These are phyloP conservation scores for Apeltes quadracus DNA, from an alignment of 2,113 vertebrate species.

Conservation along the genomic window DNA sequence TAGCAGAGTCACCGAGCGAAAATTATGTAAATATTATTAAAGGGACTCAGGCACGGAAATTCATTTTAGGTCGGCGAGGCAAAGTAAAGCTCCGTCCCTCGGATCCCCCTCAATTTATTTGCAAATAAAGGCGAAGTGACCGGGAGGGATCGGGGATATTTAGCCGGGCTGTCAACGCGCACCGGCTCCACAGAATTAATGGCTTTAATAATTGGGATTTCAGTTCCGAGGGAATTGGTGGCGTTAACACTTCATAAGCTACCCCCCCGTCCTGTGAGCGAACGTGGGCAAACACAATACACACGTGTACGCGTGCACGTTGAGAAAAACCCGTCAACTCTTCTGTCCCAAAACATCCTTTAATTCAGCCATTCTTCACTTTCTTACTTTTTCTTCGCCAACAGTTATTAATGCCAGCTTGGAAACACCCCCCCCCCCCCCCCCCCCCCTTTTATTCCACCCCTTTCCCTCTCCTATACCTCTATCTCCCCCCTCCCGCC, in stretches of 20 bases:
- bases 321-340: slow-evolving; percentile 4
- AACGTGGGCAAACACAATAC: not conserved
- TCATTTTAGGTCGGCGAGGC: slow-evolving; percentile 89
- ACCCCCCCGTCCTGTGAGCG: not conserved
- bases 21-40: slow-evolving; percentile 99
- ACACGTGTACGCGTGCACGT: slow-evolving; percentile 1
- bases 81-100: slow-evolving; percentile 91
- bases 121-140: slow-evolving; percentile 99
- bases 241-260: slow-evolving; percentile 84
- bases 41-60: slow-evolving; percentile 96
- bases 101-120: slow-evolving; percentile 99
- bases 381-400: slow-evolving; percentile 12
- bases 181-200: slow-evolving; percentile 93
- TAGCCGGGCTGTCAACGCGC: slow-evolving; percentile 96
- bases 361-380: slow-evolving; percentile 39
- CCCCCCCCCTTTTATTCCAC: not conserved
- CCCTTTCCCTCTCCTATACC: slow-evolving; percentile 44
- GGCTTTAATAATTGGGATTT: slow-evolving; percentile 99
- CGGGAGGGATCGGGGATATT: slow-evolving; percentile 98
- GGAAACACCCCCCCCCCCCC: slow-evolving; percentile 21
- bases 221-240: slow-evolving; percentile 90
- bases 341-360: slow-evolving; percentile 46
- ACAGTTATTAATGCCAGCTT: slow-evolving; percentile 47
- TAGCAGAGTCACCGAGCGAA: slow-evolving; percentile 94
- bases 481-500: slow-evolving; percentile 52